Evolutionary conservation across 2,113 vertebrate genomes (phyloP), one percentile per base, ranked within the genome.

Genomic region (Seriola aureovittata): DNA sequence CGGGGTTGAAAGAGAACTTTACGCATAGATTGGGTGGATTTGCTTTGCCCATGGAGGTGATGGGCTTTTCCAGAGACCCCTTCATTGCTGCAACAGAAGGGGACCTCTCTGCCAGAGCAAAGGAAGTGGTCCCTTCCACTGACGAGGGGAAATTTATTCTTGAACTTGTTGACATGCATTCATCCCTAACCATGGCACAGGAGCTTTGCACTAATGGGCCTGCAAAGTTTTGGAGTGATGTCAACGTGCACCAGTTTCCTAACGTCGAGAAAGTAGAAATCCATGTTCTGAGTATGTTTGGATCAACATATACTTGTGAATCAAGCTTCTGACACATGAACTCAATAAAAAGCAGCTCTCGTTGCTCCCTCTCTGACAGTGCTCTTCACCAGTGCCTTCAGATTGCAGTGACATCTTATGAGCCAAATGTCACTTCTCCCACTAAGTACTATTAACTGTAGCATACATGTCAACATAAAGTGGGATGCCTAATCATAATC

Each of bases 1-100:
- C 10, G 3, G 57, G 57, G 21, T 12, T 66, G 36, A 57, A 40
- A 62, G 13, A 69, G 42, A 60, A 69, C 17, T 66, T 76, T 57
- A 23, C 38, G 14, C 23, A 25, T 38, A 0, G 21, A 50, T n/a
- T 69, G 5, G 65, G 50, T 13, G 23, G 54, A 50, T 23, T 76
- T 55, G 11, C 6, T 19, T 40, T 69, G 19, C 54, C 65, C 19
- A 78, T 38, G 34, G 65, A 70, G 7, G 29, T 69, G 25, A 58
- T n/a, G 50, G 16, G 55, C n/a, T 78, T 78, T 38, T 4, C 25
- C 32, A 69, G n/a, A 38, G 7, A 69, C 19, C 55, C 9, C 0
- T 78, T 50, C 21, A 38, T 38, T 38, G 36, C 7, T 38, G 36
- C 36, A 38, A 38, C 36, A 38, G 36, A 38, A 38, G 36, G 36